phyloP scores from a whole-genome alignment of 2,113 vertebrate genomes.

The Pelmatolapia mariae region DNA sequence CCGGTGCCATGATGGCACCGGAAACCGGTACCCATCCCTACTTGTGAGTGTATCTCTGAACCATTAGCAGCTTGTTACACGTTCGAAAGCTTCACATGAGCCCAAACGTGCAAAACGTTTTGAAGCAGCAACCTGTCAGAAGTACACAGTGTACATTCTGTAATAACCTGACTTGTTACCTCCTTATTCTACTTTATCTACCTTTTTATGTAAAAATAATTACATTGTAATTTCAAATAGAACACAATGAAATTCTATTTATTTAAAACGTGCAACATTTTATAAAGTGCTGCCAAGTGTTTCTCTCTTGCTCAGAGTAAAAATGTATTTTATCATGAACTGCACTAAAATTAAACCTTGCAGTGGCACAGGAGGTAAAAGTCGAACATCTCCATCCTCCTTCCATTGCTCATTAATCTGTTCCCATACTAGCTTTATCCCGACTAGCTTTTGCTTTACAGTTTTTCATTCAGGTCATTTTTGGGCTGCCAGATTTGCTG shows the following conservation, averaged over 20 bases:
- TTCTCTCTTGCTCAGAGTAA: background rate
- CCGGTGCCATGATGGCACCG: no score
- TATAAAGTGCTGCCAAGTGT: background rate
- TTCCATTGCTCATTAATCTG: background rate
- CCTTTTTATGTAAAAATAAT: background rate
- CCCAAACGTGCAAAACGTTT: background rate
- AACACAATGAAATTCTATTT: background rate
- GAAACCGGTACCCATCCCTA: no score
- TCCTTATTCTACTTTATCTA: background rate
- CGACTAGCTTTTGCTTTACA: background rate
- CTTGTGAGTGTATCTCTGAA: background rate
- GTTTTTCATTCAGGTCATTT: background rate
- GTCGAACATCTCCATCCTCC: background rate
- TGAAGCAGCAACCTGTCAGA: background rate
- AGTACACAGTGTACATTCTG: background rate
- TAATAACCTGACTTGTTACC: background rate
- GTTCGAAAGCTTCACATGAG: background rate
- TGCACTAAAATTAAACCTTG: background rate
- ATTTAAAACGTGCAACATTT: background rate
- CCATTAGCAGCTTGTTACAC: background rate
- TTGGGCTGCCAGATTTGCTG: background rate
- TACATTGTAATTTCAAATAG: background rate
- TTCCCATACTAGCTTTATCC: background rate
- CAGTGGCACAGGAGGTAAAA: background rate
- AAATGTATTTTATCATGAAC: background rate